Percentiles rank a stretch among this genome's conserved stretches.
Evolutionary conservation across 2,113 vertebrate species (phyloP).

Genomic region (Leptocoma aspasia): DNA sequence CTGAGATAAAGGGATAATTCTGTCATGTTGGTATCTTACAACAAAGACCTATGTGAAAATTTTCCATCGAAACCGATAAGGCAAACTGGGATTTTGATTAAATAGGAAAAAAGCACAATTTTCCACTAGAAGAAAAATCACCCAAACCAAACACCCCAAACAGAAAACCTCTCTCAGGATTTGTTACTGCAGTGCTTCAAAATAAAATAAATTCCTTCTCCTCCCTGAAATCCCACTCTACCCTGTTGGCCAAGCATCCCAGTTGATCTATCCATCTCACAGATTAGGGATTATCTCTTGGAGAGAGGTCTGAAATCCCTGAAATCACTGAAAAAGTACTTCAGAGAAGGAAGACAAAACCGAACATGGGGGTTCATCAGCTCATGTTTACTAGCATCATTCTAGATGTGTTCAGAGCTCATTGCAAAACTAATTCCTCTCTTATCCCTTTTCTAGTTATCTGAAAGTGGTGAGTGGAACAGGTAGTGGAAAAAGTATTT

Average conservation of each 20-base stretch:
- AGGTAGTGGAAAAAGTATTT: not conserved
- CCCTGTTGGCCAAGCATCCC: not conserved
- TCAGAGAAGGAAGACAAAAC: not conserved
- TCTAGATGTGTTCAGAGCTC: not conserved
- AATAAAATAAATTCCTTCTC: not conserved
- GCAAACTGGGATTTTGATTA: slow-evolving; percentile 3
- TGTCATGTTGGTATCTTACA: not conserved
- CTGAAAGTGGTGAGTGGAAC: not conserved
- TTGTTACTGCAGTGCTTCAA: not conserved
- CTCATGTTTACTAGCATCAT: not conserved
- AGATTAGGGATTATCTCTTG: not conserved
- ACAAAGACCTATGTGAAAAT: not conserved
- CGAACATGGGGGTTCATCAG: not conserved
- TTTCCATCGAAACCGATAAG: not conserved
- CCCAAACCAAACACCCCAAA: not conserved
- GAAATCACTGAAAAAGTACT: not conserved
- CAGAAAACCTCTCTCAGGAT: not conserved
- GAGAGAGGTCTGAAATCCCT: no score
- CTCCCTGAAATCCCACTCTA: not conserved
- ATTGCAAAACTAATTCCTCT: not conserved
- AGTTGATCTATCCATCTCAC: not conserved
- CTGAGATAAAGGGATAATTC: slow-evolving; percentile 39
- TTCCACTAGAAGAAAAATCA: not conserved
- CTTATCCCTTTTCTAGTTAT: not conserved
- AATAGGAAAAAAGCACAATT: not conserved